Evolutionary conservation across 2,888 invertebrate genomes (phyloP).

Genomic region (Eupelmus urozonus): DNA sequence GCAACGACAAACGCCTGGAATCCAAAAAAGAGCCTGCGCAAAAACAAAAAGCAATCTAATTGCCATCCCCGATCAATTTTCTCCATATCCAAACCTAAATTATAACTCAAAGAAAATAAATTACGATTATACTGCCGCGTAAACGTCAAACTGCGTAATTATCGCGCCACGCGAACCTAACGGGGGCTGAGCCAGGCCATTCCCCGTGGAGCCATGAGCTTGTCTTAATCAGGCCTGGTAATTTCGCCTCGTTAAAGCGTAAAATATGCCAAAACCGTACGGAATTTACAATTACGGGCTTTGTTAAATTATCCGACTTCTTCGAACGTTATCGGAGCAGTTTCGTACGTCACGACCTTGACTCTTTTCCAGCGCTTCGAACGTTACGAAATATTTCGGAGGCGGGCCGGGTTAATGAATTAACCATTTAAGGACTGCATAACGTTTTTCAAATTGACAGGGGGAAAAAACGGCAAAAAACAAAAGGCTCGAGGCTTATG

Average conservation of each 20-base stretch:
- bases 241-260: background rate
- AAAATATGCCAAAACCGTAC: slow-evolving; percentile 15
- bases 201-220: background rate
- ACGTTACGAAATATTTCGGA: background rate
- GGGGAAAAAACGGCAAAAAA: too few species aligned
- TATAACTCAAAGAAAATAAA: slow-evolving; percentile 8
- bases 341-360: too few species aligned
- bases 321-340: too few species aligned
- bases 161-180: background rate
- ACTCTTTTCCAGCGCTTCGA: background rate
- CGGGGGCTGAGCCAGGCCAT: background rate
- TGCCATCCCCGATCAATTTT: background rate
- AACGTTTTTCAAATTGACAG: background rate
- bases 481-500: too few species aligned
- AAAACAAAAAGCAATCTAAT: too few species aligned
- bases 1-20: too few species aligned
- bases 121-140: background rate
- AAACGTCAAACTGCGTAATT: slow-evolving; percentile 14
- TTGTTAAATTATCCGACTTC: too few species aligned
- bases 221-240: too few species aligned
- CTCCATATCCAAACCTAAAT: background rate
- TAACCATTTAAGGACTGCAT: background rate
- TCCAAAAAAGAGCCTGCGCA: too few species aligned
- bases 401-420: background rate
- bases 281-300: background rate